Evolutionary conservation across 2,888 invertebrate genomes (phyloP), one percentile per base, ranked within the genome.

Genomic region (Stenotaenia linearis): DNA sequence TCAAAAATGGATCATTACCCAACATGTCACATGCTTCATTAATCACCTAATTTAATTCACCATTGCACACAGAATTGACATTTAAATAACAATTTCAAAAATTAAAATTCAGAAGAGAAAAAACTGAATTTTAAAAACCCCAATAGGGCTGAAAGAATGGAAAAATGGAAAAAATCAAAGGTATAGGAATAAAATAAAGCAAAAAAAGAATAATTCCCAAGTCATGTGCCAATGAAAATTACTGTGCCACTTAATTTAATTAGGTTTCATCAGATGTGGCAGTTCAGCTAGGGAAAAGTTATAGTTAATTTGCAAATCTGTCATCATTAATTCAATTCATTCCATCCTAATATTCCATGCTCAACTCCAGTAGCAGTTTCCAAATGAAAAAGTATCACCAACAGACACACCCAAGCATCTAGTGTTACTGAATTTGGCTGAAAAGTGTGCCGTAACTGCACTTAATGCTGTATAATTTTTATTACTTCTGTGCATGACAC

Each of bases 231-330:
- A 56, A 56, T 56, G 18, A 56, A 56, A 56, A 56, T 56, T 56
- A 56, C 56, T 56, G 23, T 56, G 56, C 56, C 56, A 56, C 56
- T 56, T 56, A 56, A 56, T 56, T 56, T 56, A 56, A 56, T 56
- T 56, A 56, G 56, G 56, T 56, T 56, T 56, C 56, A 56, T 56
- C 56, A 56, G 56, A 56, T 56, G 56, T 56, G 56, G 56, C 56
- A 56, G 56, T 56, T 56, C 56, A 56, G 56, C 56, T n/a, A 56
- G 56, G 56, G 56, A 56, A 56, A 56, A 56, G 56, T 56, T 56
- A 56, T 56, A 56, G 56, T 56, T 56, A 56, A 56, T 56, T 56
- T 56, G 56, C 56, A 56, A 56, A 56, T 56, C 56, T 56, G 56
- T 56, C 56, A 56, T 56, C 56, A 56, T 56, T 56, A 56, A 56